A percentile compares a stretch with the other conserved stretches of the same genome.
Conservation (phyloP, 2,113 vertebrate species). For the Perca schrenkii region DNA sequence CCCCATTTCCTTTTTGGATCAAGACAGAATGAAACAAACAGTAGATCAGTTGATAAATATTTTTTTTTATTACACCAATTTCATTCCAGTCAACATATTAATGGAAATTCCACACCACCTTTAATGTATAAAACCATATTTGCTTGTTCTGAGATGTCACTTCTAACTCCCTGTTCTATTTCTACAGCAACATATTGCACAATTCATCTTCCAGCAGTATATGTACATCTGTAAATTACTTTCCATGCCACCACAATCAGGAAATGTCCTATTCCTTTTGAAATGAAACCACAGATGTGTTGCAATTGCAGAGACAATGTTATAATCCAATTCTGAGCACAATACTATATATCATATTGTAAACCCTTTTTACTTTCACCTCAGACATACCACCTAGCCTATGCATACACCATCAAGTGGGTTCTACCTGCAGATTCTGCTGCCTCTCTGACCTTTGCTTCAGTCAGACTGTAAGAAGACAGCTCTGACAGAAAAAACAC, state of each 20-base stretch:
- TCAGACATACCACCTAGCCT: neutral
- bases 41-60: constrained; percentile 25
- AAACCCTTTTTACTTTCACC: constrained; percentile 18
- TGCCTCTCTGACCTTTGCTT: constrained; percentile 70
- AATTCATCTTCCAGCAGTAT: constrained; percentile 36
- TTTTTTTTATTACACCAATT: constrained; percentile 13
- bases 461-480: constrained; percentile 50
- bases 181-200: constrained; percentile 20
- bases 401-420: neutral
- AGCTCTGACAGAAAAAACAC: constrained; percentile 60
- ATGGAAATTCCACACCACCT: constrained; percentile 18
- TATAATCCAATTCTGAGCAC: neutral
- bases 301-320: neutral
- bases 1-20: neutral
- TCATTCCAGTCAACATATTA: neutral
- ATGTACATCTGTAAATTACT: constrained; percentile 31
- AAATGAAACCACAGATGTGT: constrained; percentile 13
- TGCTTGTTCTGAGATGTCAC: constrained; percentile 24
- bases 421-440: constrained; percentile 36
- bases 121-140: constrained; percentile 1
- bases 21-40: constrained; percentile 34
- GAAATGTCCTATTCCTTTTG: neutral
- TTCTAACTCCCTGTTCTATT: constrained; percentile 6
- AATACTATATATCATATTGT: neutral
- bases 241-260: constrained; percentile 11